phyloP scores from a whole-genome alignment of 2,888 invertebrate species.

The Eudemis profundana region DNA sequence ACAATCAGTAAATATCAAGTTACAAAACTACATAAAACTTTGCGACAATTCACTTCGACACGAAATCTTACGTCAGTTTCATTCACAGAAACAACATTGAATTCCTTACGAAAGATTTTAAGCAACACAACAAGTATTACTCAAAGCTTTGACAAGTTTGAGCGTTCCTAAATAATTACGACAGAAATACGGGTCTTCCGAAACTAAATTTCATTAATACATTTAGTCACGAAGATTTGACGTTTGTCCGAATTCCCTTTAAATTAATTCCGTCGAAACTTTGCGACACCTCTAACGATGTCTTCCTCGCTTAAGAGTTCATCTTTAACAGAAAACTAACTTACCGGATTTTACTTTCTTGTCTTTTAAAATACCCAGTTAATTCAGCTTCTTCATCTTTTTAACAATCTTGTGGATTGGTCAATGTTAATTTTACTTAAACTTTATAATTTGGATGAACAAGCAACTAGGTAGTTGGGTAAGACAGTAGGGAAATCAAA shows the following conservation, averaged over 20 bases:
- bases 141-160: slow-evolving; percentile 13
- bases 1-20: too few relatives aligned
- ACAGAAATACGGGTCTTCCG: background rate
- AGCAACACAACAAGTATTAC: slow-evolving; percentile 5
- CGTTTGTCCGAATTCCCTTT: slow-evolving; percentile 50
- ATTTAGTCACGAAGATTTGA: slow-evolving; percentile 43
- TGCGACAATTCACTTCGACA: background rate
- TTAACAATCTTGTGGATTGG: slow-evolving; percentile 44
- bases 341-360: slow-evolving; percentile 54
- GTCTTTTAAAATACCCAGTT: slow-evolving; percentile 51
- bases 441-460: background rate
- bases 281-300: slow-evolving; percentile 67
- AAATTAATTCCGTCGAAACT: slow-evolving; percentile 63
- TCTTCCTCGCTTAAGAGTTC: slow-evolving; percentile 63
- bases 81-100: background rate
- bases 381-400: slow-evolving; percentile 48
- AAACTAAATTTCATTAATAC: slow-evolving; percentile 32
- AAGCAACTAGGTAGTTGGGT: background rate
- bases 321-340: slow-evolving; percentile 60
- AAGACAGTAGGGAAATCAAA: background rate
- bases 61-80: background rate
- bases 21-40: background rate
- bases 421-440: slow-evolving; percentile 32
- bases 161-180: slow-evolving; percentile 22
- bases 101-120: background rate